Evolutionary conservation across 2,113 vertebrate genomes (phyloP).

Genomic region (Tragulus kanchil): DNA sequence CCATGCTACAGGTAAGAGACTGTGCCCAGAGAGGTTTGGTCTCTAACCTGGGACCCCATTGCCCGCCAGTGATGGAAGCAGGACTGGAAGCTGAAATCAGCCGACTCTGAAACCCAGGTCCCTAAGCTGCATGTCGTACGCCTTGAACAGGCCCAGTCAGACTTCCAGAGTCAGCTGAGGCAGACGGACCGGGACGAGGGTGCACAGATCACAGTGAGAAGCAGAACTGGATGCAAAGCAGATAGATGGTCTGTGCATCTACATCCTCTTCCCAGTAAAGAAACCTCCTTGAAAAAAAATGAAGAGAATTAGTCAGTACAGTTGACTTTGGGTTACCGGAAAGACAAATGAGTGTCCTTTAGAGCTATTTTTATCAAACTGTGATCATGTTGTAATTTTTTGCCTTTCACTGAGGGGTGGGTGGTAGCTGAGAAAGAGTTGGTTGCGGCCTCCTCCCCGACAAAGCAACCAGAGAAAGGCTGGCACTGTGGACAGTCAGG

Average conservation of each 20-base stretch:
- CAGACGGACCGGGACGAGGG: background rate
- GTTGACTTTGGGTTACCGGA: background rate
- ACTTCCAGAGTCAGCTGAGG: background rate
- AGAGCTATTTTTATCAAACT: background rate
- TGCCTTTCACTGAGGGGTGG: background rate
- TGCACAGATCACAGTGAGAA: background rate
- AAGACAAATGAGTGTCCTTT: background rate
- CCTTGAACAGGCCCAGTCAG: background rate
- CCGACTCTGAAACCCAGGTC: background rate
- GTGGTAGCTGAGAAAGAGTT: background rate
- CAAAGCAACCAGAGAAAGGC: background rate
- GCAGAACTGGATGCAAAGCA: background rate
- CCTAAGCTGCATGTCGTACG: accelerated
- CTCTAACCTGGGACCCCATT: background rate
- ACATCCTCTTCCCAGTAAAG: background rate
- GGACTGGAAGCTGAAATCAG: background rate
- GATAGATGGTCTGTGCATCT: background rate
- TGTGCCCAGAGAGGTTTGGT: background rate
- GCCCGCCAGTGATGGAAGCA: background rate
- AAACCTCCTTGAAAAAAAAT: background rate
- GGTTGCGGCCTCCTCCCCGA: background rate
- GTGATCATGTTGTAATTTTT: background rate
- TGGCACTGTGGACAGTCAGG: background rate
- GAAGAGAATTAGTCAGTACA: background rate
- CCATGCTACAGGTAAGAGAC: background rate